Evolutionary conservation across 2,113 vertebrate species (phyloP).

Genomic region (Ondatra zibethicus): DNA sequence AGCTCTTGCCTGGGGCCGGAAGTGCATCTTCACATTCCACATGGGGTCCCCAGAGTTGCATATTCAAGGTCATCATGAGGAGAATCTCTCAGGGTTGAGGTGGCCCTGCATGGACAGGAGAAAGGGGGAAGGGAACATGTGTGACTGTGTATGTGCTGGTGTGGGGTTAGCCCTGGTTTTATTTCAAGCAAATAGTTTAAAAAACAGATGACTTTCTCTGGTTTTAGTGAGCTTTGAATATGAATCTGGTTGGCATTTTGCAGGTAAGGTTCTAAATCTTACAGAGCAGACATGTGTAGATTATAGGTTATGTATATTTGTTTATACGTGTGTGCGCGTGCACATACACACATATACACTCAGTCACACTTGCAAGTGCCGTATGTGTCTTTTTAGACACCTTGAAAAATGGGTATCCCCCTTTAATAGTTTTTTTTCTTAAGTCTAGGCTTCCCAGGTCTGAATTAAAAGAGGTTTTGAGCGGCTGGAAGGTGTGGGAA

Average conservation of each 20-base stretch:
- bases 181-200: background rate
- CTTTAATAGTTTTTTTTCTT: background rate
- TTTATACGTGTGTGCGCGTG: background rate
- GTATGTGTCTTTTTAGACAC: background rate
- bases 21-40: background rate
- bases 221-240: background rate
- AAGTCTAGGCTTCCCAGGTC: background rate
- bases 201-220: background rate
- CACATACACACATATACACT: background rate
- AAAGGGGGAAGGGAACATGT: fast-evolving
- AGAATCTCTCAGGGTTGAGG: constrained; percentile 62
- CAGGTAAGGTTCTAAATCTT: background rate
- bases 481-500: background rate
- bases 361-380: background rate
- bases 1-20: background rate
- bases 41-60: background rate
- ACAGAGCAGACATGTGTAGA: background rate
- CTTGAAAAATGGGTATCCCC: background rate
- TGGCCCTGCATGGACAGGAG: background rate
- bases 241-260: background rate
- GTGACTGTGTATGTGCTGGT: background rate
- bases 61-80: background rate
- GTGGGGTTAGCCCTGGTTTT: background rate
- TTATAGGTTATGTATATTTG: background rate
- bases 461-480: constrained; percentile 21